Base-by-base conservation (phyloP, 2,113 vertebrate species). In the Amblyornis subalaris region DNA sequence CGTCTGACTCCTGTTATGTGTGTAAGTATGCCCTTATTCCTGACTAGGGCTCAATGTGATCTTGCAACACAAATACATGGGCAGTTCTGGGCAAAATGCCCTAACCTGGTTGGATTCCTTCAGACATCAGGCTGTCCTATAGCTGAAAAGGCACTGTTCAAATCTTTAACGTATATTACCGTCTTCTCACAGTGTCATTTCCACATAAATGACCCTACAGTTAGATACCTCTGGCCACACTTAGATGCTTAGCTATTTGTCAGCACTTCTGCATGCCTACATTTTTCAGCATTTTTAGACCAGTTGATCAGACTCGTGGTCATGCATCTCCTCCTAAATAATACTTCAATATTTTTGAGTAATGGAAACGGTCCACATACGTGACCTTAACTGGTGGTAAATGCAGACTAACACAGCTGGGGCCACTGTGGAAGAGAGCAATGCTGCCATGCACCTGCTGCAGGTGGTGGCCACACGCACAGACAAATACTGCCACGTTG, bases 81-180 rank as follows among this genome's bases (percentile, higher is more conserved):
- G 20, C 53, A 61, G 13, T 74, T 81, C 61, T 67, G 35, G 62
- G 62, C 57, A 78, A 57, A 45, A 17, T 75, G 33, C 61, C 51
- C 48, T 31, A 24, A 24, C 25, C 40, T 65, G 45, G 74, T 83
- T 62, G 79, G 25, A 79, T 93, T 89, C 53, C 36, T 51, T 94
- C 85, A 70, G 71, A 71, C 35, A 64, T 7, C 61, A 74, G 73
- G 85, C 33, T 94, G 58, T 85, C 66, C 84, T 50, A 35, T 19
- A 89, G 77, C 69, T 90, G 87, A 75, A 95, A 93, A 94, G 94
- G 91, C 91, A 95, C 77, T 85, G 74, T 67, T 96, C 87, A 93
- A n/a, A 73, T 66, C 38, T 79, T 82, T 82, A 91, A 88, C 77
- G 51, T 2, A 1, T 31, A 24, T 67, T 57, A n/a, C 19, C 29